Percentiles rank a stretch among this genome's conserved stretches.
These are phyloP conservation scores for Enoplosus armatus DNA, from an alignment of 2,797 vertebrate species.

Conservation along the genomic window DNA sequence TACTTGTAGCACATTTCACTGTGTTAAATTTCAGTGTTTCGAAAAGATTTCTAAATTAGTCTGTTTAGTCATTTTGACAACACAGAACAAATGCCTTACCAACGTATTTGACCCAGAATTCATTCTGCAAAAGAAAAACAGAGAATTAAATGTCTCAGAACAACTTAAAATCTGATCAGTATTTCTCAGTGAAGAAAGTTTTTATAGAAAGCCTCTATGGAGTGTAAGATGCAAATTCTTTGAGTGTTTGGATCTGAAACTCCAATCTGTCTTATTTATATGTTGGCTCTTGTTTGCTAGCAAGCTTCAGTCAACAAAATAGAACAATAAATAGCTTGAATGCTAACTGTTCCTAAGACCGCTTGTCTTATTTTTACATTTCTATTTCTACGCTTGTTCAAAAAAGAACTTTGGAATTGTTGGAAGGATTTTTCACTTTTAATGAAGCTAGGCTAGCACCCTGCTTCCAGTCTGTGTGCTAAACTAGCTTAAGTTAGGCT, in stretches of 20 bases:
- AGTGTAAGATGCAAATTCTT: not conserved
- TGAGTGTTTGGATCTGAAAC: not conserved
- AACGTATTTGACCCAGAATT: constrained; percentile 90
- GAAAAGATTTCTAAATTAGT: not conserved
- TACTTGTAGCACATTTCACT: no score
- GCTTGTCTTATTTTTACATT: not conserved
- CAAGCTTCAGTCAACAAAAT: not conserved
- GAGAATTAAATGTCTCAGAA: not conserved
- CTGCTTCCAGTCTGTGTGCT: not conserved
- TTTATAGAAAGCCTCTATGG: not conserved
- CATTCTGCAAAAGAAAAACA: constrained; percentile 78
- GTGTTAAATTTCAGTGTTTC: not conserved
- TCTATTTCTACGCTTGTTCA: not conserved
- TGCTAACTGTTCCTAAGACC: not conserved
- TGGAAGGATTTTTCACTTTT: no score
- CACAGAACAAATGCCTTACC: constrained; percentile 83
- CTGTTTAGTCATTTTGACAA: not conserved
- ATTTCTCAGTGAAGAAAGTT: not conserved
- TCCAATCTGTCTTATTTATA: not conserved
- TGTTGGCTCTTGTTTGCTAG: not conserved
- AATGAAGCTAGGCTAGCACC: no score
- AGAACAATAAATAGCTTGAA: not conserved
- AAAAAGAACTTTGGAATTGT: not conserved
- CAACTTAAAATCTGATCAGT: not conserved
- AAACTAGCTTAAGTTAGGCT: not conserved